Percentiles rank a stretch among this genome's conserved stretches.
These are phyloP conservation scores for Mus caroli DNA, from an alignment of 2,797 vertebrate genomes.

Conservation along the genomic window DNA sequence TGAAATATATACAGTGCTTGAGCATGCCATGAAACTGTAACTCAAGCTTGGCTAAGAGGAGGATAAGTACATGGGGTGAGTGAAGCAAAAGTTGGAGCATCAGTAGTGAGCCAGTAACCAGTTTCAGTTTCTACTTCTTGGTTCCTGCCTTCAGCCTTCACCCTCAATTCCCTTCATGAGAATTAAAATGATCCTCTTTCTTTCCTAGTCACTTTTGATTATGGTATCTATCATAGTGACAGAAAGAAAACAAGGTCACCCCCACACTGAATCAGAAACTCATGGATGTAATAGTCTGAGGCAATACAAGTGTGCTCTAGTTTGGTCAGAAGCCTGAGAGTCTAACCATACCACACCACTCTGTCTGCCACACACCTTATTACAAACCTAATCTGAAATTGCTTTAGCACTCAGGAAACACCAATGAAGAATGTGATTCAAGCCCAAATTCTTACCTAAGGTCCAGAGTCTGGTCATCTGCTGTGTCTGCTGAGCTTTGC, in stretches of 20 bases:
- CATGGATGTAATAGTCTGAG: background rate
- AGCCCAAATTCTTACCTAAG: background rate
- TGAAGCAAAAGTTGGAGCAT: background rate
- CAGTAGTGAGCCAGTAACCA: background rate
- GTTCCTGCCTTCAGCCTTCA: background rate
- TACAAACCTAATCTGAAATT: background rate
- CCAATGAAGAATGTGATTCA: background rate
- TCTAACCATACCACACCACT: background rate
- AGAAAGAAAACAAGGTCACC: background rate
- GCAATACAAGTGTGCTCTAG: background rate
- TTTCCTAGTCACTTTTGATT: background rate
- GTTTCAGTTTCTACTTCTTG: background rate
- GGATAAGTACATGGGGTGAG: background rate
- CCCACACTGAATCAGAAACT: background rate
- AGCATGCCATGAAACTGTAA: background rate
- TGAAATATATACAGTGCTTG: background rate
- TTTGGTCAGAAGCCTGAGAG: background rate
- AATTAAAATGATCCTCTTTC: background rate
- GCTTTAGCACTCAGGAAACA: background rate
- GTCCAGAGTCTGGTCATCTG: background rate
- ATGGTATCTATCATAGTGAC: background rate
- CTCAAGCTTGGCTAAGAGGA: background rate
- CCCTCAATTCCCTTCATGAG: background rate
- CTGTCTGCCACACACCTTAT: too few relatives aligned
- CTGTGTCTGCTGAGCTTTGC: background rate